phyloP scores from a whole-genome alignment of 2,797 vertebrate genomes.

The Tympanoctomys barrerae region DNA sequence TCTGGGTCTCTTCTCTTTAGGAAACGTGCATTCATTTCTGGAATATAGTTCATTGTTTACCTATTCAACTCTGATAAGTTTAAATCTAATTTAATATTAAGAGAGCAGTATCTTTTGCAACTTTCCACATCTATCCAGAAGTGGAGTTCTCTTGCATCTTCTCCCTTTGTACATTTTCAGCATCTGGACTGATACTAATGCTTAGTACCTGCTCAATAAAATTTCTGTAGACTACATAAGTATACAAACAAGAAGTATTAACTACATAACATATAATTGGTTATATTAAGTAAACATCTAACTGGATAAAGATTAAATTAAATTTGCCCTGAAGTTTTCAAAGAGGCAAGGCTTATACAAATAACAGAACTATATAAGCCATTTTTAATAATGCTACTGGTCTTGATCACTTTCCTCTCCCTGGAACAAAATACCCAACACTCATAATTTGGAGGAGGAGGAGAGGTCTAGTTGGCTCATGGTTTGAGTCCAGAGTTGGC shows the following conservation, averaged over 20 bases:
- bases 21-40: neutral
- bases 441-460: neutral
- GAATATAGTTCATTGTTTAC: neutral
- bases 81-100: neutral
- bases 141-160: neutral
- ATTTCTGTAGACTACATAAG: neutral
- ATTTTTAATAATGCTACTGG: neutral
- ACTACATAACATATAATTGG: neutral
- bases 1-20: neutral
- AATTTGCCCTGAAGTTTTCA: neutral
- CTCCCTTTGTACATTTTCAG: neutral
- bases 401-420: neutral
- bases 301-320: neutral
- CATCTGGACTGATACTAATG: neutral
- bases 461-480: neutral
- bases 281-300: neutral
- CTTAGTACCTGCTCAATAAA: neutral
- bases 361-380: neutral
- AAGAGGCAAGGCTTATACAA: neutral
- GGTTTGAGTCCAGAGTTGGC: neutral
- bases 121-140: neutral
- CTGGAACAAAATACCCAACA: neutral
- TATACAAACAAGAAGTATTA: neutral
- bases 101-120: neutral
- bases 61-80: neutral